Base-by-base conservation (phyloP, 2,888 invertebrate species). In the Lithophane leautieri region DNA sequence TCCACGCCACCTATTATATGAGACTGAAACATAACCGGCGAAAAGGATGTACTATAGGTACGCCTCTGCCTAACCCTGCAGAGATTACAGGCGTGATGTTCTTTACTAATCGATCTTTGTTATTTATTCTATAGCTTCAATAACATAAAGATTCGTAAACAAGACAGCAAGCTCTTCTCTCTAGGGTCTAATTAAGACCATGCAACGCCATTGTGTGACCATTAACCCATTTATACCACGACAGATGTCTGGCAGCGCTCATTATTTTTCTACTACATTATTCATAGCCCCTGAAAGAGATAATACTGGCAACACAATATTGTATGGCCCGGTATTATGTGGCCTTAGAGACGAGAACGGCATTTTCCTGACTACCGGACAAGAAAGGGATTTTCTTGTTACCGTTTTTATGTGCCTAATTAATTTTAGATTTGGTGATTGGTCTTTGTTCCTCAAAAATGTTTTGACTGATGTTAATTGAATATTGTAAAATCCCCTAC, bases 201-300 rank as follows among this genome's bases (percentile, higher is more conserved):
- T 76, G 50, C 76, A 82, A 63, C 70, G 65, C 76, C 70, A 75
- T 70, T 79, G 78, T 73, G 44, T 79, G 56, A 69, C 54, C 74
- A 83, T 73, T 79, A 83, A 80, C 75, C 84, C 77, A 85, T 85
- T 83, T 78, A 76, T 66, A 62, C 70, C 67, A 76, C 50, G 89
- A 90, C 91, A 92, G 89, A 91, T 88, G 90, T 90, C 89, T 81
- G 40, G 79, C 60, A 74, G 60, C 81, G 79, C 90, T 92, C 90
- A 91, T 92, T 91, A 92, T 91, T 92, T 92, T 90, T 89, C 86
- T 88, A 83, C 90, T 90, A 91, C 91, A 91, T 92, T 90, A 91
- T 92, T 92, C 91, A 92, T 86, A 86, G 90, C 86, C 86, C 86
- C 73, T 72, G 78, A 76, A 82, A 83, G 78, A 88, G 82, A 90